phyloP scores from a whole-genome alignment of 2,797 vertebrate species.

The Aulostomus chinensis region DNA sequence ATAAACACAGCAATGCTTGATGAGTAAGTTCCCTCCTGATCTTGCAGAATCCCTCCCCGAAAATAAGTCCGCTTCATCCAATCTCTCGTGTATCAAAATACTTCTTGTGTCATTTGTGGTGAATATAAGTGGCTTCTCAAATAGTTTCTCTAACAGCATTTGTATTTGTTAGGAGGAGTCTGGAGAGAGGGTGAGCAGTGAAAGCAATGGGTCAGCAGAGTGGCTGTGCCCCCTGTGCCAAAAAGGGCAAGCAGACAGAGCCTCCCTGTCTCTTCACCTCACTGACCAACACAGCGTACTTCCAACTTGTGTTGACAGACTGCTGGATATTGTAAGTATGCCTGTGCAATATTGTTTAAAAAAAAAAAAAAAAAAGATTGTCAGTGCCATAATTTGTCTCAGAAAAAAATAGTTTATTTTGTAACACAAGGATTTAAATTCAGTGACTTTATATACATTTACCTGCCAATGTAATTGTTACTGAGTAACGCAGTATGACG shows the following conservation, averaged over 20 bases:
- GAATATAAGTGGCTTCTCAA: too few relatives aligned
- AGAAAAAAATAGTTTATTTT: not conserved
- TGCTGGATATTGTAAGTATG: constrained; percentile 82
- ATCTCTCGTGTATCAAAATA: too few relatives aligned
- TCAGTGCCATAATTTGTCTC: not conserved
- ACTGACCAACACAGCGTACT: constrained; percentile 83
- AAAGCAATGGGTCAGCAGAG: constrained; percentile 79
- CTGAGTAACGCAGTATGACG: too few relatives aligned
- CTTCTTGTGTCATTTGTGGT: too few relatives aligned
- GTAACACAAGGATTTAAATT: too few relatives aligned
- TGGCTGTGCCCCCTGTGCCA: constrained; percentile 92
- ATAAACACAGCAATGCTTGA: too few relatives aligned
- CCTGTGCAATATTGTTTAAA: not conserved
- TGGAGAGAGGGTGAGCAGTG: constrained; percentile 84
- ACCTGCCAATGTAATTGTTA: too few relatives aligned
- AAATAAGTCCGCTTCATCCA: too few relatives aligned
- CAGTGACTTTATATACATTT: too few relatives aligned
- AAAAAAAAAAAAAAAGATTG: constrained; percentile 1
- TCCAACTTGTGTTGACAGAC: constrained; percentile 80
- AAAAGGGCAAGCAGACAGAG: constrained; percentile 81
- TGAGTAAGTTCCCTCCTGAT: too few relatives aligned
- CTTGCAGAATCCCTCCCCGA: too few relatives aligned
- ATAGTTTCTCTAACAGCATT: constrained; percentile 15
- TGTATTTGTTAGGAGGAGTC: constrained; percentile 84
- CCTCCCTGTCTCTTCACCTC: constrained; percentile 79